Evolutionary conservation across 92 coral and sea anemone genomes (phyloP).

Genomic region (Bergia puertoricense): DNA sequence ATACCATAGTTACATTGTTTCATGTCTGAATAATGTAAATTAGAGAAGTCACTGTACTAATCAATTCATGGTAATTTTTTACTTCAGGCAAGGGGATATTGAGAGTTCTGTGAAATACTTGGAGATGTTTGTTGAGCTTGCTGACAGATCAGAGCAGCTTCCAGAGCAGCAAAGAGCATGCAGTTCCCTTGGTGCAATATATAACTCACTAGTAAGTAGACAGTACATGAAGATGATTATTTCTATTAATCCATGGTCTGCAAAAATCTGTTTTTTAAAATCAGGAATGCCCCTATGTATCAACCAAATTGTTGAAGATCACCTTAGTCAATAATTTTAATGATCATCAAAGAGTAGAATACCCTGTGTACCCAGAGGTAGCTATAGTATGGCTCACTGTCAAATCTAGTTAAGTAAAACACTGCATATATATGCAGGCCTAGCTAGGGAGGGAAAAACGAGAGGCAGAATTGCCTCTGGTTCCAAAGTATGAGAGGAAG

Average conservation of each 20-base stretch:
- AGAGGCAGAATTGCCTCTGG: no score
- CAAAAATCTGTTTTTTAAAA: not conserved
- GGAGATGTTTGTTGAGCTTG: constrained; percentile 96
- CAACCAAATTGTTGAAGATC: no score
- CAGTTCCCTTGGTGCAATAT: constrained; percentile 90
- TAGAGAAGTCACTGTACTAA: not conserved
- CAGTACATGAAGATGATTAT: not conserved
- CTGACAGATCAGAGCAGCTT: constrained; percentile 86
- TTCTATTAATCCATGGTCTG: not conserved
- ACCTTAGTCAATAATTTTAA: no score
- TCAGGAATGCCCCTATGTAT: no score
- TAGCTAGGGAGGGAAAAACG: no score
- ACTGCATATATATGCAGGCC: no score
- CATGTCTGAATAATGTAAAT: not conserved
- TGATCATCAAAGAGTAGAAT: no score
- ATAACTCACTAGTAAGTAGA: constrained; percentile 89
- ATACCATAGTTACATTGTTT: not conserved
- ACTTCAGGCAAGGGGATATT: constrained; percentile 88
- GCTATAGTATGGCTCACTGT: no score
- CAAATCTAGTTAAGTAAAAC: no score
- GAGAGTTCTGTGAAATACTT: constrained; percentile 94
- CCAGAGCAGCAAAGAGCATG: constrained; percentile 98
- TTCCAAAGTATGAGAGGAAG: no score
- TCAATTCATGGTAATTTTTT: not conserved
- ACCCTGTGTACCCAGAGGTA: no score